Evolutionary conservation across 2,888 invertebrate species (phyloP).

Genomic region (Trichopoda pennipes): DNA sequence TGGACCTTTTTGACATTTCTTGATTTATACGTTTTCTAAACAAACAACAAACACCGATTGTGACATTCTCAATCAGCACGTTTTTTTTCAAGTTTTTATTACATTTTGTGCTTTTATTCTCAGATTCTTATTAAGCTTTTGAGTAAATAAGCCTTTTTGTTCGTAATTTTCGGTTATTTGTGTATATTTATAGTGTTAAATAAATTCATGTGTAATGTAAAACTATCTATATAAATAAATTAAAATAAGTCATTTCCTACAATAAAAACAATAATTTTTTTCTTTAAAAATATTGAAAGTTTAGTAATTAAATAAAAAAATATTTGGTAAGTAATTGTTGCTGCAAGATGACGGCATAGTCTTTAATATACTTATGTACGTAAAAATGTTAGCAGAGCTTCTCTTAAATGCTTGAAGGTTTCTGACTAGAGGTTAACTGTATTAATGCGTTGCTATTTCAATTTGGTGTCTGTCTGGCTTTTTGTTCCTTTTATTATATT

Average conservation of each 20-base stretch:
- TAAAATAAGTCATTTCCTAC: not conserved
- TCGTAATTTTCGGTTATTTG: slow-evolving; percentile 3
- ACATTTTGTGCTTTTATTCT: slow-evolving; percentile 9
- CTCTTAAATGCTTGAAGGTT: not conserved
- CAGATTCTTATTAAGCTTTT: slow-evolving; percentile 28
- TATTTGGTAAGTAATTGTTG: slow-evolving; percentile 21
- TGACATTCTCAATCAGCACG: slow-evolving; percentile 30
- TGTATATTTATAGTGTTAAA: slow-evolving; percentile 1
- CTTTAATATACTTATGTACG: not conserved
- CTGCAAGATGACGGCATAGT: slow-evolving; percentile 30
- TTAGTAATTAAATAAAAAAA: not conserved
- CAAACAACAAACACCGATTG: slow-evolving; percentile 39
- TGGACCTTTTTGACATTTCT: slow-evolving; percentile 5
- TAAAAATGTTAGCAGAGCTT: too few relatives aligned
- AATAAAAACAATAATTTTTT: not conserved
- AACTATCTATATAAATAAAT: slow-evolving; percentile 1
- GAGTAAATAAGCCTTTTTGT: slow-evolving; percentile 9
- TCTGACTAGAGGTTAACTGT: not conserved
- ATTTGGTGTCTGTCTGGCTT: not conserved
- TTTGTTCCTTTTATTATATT: too few relatives aligned
- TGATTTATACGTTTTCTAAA: slow-evolving; percentile 15
- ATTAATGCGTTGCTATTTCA: not conserved
- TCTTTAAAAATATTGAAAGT: slow-evolving; percentile 6
- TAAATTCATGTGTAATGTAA: slow-evolving; percentile 4
- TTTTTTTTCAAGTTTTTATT: slow-evolving; percentile 18